Evolutionary conservation across 2,888 invertebrate species (phyloP), one percentile per base, ranked within the genome.

Genomic region (Lypha dubia): DNA sequence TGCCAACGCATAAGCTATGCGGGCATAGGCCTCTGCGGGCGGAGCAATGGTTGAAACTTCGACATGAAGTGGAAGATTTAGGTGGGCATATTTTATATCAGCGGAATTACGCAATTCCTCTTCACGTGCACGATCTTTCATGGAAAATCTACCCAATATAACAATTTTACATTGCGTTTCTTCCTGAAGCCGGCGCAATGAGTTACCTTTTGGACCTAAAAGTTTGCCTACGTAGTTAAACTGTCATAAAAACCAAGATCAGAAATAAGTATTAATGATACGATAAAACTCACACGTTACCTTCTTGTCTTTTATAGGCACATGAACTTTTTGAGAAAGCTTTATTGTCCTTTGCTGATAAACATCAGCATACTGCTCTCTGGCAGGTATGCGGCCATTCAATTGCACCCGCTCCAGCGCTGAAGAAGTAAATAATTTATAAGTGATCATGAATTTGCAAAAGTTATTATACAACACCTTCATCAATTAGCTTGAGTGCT

Each of bases 161-260:
- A 98, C 97, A 96, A 98, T 98, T 93, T 97, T 98, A 89, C 98
- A 98, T 94, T 97, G 97, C 5, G 98, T 98, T 90, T 98, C 97
- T 89, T 98, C 98, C 92, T 98, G 98, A 44, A 98, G 93, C 83
- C 97, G 95, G 90, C 98, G 98, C 94, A 98, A 94, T 11, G 98
- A 97, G 92, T 97, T 97, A 68, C 98, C 98, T 93, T 98, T 98
- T 22, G 98, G 98, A 4, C 98, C 98, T 87, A 98, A 93, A 71
- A 98, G 93, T 93, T 98, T 98, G 3, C 98, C 98, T 81, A 98
- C 98, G 93, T 98, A 98, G 93, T 98, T 98, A 92, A 98, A 98
- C 97, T 98, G 93, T 46, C 28, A 70, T 3, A 75, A 9, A 77
- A 49, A 49, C 53, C 44, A 11, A 17, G 49, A 0, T 38, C 11